Percentiles rank a stretch among this genome's conserved stretches.
phyloP scores from a whole-genome alignment of 1,140 invertebrate genomes.

The Drosophila malerkotliana region DNA sequence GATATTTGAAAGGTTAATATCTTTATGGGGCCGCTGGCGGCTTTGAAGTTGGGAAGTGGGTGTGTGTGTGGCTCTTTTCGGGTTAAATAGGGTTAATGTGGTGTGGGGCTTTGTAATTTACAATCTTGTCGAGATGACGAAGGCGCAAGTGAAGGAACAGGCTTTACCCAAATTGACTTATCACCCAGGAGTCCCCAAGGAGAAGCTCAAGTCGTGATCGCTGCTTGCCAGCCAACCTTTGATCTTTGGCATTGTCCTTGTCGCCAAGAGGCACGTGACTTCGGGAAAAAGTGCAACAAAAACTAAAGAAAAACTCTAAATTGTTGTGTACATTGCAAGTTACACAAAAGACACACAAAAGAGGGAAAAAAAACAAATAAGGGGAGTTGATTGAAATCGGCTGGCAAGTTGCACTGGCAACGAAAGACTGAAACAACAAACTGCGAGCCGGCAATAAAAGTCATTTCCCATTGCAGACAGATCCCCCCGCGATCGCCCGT shows the following conservation, averaged over 20 bases:
- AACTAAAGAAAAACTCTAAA: neutral
- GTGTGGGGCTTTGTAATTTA: slow-evolving; percentile 19
- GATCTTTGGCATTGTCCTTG: slow-evolving; percentile 72
- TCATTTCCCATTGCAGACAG: slow-evolving; percentile 63
- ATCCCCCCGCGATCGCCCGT: slow-evolving; percentile 10
- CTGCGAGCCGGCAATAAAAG: slow-evolving; percentile 61
- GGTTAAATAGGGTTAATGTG: slow-evolving; percentile 71
- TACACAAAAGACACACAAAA: slow-evolving; percentile 27
- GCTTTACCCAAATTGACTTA: slow-evolving; percentile 18
- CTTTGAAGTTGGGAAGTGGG: slow-evolving; percentile 12
- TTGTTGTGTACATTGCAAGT: slow-evolving; percentile 17
- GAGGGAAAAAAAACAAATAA: neutral
- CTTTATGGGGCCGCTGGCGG: slow-evolving; percentile 47
- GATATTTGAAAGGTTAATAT: slow-evolving; percentile 73
- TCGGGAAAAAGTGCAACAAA: slow-evolving; percentile 6
- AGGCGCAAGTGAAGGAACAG: neutral
- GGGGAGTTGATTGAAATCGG: slow-evolving; percentile 46
- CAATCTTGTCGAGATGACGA: neutral
- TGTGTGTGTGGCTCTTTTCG: slow-evolving; percentile 22
- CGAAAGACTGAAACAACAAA: slow-evolving; percentile 66
- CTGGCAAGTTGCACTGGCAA: slow-evolving; percentile 16
- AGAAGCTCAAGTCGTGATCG: slow-evolving; percentile 22
- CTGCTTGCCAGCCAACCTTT: slow-evolving; percentile 35
- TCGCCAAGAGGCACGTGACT: slow-evolving; percentile 51
- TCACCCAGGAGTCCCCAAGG: slow-evolving; percentile 29